These are phyloP conservation scores for Ursus arctos DNA, from an alignment of 2,113 vertebrate species.

Conservation along the genomic window DNA sequence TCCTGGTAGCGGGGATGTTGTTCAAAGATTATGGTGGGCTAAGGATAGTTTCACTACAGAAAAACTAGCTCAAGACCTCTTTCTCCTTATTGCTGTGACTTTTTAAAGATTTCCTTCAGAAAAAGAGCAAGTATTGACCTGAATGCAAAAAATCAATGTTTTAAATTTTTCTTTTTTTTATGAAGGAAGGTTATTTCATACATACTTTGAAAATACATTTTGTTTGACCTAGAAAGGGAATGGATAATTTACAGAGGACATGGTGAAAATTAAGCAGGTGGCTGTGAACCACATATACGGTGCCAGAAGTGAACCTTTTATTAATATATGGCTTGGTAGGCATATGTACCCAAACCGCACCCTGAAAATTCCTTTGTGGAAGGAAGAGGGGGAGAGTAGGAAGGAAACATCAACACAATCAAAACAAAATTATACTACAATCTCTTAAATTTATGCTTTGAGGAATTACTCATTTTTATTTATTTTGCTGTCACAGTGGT, in stretches of 20 bases:
- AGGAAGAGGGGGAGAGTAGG: not conserved
- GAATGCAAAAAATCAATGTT: slow-evolving; percentile 56
- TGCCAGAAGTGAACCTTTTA: not conserved
- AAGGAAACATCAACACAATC: not conserved
- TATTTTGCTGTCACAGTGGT: not conserved
- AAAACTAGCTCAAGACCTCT: not conserved
- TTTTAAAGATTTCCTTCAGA: slow-evolving; percentile 35
- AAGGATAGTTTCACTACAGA: not conserved
- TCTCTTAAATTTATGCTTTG: not conserved
- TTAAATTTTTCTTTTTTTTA: slow-evolving; percentile 58
- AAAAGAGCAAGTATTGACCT: slow-evolving; percentile 48
- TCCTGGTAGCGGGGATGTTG: not conserved
- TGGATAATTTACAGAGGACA: not conserved
- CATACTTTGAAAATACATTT: slow-evolving; percentile 8
- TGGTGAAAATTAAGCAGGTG: not conserved
- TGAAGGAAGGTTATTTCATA: slow-evolving; percentile 55
- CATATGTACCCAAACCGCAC: accelerated
- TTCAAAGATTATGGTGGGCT: not conserved
- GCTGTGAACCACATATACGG: not conserved
- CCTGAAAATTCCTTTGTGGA: not conserved
- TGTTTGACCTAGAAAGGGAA: not conserved
- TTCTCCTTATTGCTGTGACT: not conserved
- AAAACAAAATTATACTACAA: slow-evolving; percentile 60
- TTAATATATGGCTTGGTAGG: not conserved
- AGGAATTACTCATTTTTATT: slow-evolving; percentile 60